Percentiles rank a stretch among this genome's conserved stretches.
Conservation (phyloP, 2,888 invertebrate species). For the Cartodere bifasciata region DNA sequence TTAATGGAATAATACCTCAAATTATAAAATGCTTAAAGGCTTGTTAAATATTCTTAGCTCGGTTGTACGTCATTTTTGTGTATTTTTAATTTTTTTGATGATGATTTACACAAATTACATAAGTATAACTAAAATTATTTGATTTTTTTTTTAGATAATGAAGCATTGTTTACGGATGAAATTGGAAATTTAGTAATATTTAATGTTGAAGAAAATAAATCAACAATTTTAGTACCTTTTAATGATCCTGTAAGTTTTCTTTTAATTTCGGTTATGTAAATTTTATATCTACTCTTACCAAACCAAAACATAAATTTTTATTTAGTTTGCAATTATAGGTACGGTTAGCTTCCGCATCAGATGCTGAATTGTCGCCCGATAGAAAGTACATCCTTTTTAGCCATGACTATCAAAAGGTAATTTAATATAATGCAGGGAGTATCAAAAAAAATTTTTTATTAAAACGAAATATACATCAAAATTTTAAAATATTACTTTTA, state of each 20-base stretch:
- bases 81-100: too few relatives aligned
- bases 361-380: slow-evolving; percentile 52
- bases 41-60: too few relatives aligned
- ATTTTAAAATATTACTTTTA: not conserved
- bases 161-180: slow-evolving; percentile 49
- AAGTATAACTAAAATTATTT: too few relatives aligned
- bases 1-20: too few relatives aligned
- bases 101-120: too few relatives aligned
- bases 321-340: slow-evolving; percentile 26
- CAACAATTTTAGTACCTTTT: slow-evolving; percentile 17
- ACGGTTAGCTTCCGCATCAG: slow-evolving; percentile 31
- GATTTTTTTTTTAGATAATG: slow-evolving; percentile 44
- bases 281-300: slow-evolving; percentile 7
- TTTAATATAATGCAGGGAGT: slow-evolving; percentile 11
- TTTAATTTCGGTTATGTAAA: slow-evolving; percentile 12
- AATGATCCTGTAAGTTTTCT: slow-evolving; percentile 21
- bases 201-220: slow-evolving; percentile 30
- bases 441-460: not conserved
- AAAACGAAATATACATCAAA: not conserved
- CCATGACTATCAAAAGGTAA: slow-evolving; percentile 50
- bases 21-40: too few relatives aligned
- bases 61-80: too few relatives aligned
- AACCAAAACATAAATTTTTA: slow-evolving; percentile 9
- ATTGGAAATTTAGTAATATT: slow-evolving; percentile 44
- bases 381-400: slow-evolving; percentile 48